phyloP scores from a whole-genome alignment of 1,140 invertebrate genomes.

The Diorhabda sublineata region DNA sequence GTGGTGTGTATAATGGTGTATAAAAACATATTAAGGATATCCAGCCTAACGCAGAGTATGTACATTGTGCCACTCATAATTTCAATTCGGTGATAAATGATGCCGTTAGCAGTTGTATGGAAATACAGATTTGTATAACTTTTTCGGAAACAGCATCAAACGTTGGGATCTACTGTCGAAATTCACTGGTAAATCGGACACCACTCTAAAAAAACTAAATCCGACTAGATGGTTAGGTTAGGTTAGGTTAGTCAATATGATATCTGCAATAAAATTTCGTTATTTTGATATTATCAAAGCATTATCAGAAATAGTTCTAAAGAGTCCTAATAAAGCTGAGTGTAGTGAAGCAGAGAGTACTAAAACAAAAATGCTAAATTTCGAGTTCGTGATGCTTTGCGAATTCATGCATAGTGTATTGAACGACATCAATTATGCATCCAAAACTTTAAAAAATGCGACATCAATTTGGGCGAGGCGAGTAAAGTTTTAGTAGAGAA shows the following conservation, averaged over 20 bases:
- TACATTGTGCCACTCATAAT: slow-evolving; percentile 21
- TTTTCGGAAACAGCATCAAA: neutral
- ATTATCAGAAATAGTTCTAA: slow-evolving; percentile 23
- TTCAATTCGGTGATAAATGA: slow-evolving; percentile 13
- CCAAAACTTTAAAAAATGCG: slow-evolving; percentile 17
- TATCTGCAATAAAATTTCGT: slow-evolving; percentile 18
- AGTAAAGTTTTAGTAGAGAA: slow-evolving; percentile 18
- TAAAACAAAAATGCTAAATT: slow-evolving; percentile 10
- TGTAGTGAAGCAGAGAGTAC: slow-evolving; percentile 14
- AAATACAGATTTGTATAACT: slow-evolving; percentile 19
- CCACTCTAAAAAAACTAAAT: slow-evolving; percentile 17
- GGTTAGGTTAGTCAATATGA: neutral
- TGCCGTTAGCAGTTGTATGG: neutral
- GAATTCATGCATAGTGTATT: slow-evolving; percentile 12
- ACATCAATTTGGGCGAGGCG: slow-evolving; percentile 15
- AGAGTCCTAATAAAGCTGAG: slow-evolving; percentile 15
- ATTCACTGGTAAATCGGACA: slow-evolving; percentile 17
- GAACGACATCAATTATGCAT: slow-evolving; percentile 15
- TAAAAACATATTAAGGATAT: slow-evolving; percentile 26
- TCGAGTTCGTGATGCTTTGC: slow-evolving; percentile 7
- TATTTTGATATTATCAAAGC: slow-evolving; percentile 16
- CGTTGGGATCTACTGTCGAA: neutral
- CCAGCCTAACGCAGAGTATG: slow-evolving; percentile 19
- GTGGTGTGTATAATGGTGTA: slow-evolving; percentile 29
- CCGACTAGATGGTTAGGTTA: too few relatives aligned